Base-by-base conservation (phyloP, 1,140 invertebrate species). In the Listronotus oregonensis region DNA sequence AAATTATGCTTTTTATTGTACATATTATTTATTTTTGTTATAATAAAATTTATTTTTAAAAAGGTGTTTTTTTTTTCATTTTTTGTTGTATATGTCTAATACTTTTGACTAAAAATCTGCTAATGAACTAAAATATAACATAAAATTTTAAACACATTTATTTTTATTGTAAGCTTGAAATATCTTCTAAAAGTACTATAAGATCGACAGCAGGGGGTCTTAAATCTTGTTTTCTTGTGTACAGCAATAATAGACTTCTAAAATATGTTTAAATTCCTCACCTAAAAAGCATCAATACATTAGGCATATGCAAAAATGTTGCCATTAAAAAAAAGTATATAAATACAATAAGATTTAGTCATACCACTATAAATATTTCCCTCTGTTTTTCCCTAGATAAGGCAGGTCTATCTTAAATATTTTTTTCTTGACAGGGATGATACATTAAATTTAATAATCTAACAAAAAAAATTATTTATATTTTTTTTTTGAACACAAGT, bases 231-330 rank as follows among this genome's bases (percentile, higher is more conserved):
- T 77, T 32, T 80, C 76, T 73, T 89, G 85, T 1, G 91, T 93
- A 73, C 90, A 91, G 58, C 83, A 82, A 74, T 84, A 85, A 79
- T 91, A 93, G 58, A 92, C 66, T 63, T 89, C 84, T 6, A 93
- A 80, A 1, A 92, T 80, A 17, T 79, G 77, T 37, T 83, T 81
- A 76, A 92, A 93, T 40, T 83, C 80, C 32, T 80, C 71, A 49
- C 81, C 81, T 4, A 87, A 79, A 39, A 59, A 37, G 34, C 7
- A 37, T n/a, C n/a, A n/a, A n/a, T n/a, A n/a, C n/a, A n/a, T n/a
- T n/a, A n/a, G n/a, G n/a, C n/a, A n/a, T n/a, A n/a, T n/a, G n/a
- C n/a, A n/a, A n/a, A n/a, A n/a, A n/a, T n/a, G n/a, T n/a, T n/a
- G n/a, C n/a, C n/a, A n/a, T n/a, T n/a, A n/a, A n/a, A n/a, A n/a